Evolutionary conservation across 2,113 vertebrate genomes (phyloP), one percentile per base, ranked within the genome.

Genomic region (Tiliqua scincoides): DNA sequence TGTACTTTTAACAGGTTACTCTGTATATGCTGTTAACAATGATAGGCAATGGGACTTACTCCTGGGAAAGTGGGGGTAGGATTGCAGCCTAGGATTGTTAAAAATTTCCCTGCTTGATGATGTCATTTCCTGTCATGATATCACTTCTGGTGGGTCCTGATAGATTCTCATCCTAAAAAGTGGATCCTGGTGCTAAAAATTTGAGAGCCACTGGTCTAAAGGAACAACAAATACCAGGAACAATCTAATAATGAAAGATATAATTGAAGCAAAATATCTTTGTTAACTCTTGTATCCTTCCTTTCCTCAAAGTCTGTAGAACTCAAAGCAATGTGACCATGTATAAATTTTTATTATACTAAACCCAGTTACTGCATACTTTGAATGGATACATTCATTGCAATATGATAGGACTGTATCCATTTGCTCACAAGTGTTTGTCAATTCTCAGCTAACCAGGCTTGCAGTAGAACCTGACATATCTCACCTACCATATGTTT

Each of bases 191-290:
- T n/a, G n/a, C n/a, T n/a, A n/a, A n/a, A n/a, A n/a, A n/a, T n/a
- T n/a, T n/a, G n/a, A n/a, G n/a, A n/a, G n/a, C n/a, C n/a, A n/a
- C n/a, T n/a, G n/a, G 43, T 48, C 43, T 48, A 48, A 8, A 48
- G 79, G 32, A 78, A 81, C 71, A 70, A 61, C 11, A 86, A 40
- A 85, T 87, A 84, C 83, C 25, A 67, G 71, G 76, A 90, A 80
- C 6, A 79, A 87, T 1, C 68, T 76, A 54, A 76, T 54, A n/a
- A 73, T 43, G 71, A 73, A 76, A 20, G 27, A 54, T 76, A 15
- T 17, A 18, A 14, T n/a, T 76, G 74, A 76, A 76, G 52, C 27
- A 76, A 54, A 54, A 52, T 76, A 54, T 76, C 17, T 76, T 54
- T 54, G 48, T 76, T 76, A 54, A n/a, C 14, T 48, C 43, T 48